Percentiles rank a stretch among this genome's conserved stretches.
phyloP scores from a whole-genome alignment of 2,113 vertebrate species.

The Sebastes schlegelii region DNA sequence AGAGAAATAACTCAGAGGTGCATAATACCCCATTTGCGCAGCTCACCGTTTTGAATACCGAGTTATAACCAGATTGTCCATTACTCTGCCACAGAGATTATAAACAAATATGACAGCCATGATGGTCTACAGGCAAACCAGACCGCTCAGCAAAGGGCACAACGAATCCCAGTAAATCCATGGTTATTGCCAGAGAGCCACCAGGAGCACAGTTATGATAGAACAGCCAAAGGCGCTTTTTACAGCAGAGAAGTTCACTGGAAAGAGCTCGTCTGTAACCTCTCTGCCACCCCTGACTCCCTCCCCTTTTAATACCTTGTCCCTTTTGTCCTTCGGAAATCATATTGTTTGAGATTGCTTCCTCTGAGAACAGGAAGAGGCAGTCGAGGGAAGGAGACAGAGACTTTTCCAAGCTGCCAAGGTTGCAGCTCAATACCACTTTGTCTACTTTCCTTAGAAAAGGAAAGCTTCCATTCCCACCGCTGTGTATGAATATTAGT shows the following conservation, averaged over 20 bases:
- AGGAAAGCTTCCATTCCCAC: no score
- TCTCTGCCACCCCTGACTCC: neutral
- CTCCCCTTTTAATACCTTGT: conserved; percentile 38
- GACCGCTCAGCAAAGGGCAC: conserved; percentile 37
- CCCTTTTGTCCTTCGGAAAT: conserved; percentile 72
- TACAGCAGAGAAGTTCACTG: neutral
- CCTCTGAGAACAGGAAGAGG: conserved; percentile 71
- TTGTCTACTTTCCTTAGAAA: neutral
- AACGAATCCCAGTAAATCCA: conserved; percentile 50
- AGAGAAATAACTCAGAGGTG: conserved; percentile 42
- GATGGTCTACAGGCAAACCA: conserved; percentile 65
- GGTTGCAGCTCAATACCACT: conserved; percentile 2
- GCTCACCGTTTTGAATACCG: conserved; percentile 24
- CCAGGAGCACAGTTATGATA: conserved; percentile 10
- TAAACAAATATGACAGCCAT: conserved; percentile 74
- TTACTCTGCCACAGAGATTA: conserved; percentile 61
- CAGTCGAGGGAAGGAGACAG: conserved; percentile 43
- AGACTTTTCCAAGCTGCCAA: neutral
- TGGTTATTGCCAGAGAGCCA: conserved; percentile 38
- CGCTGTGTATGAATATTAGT: neutral
- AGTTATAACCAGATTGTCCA: conserved; percentile 49
- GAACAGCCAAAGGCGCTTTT: conserved; percentile 9
- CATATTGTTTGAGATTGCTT: conserved; percentile 81
- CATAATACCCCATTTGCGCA: conserved; percentile 23
- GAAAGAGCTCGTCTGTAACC: neutral